Conservation (phyloP, 2,797 vertebrate species). For the Chaenodraco wilsoni region DNA sequence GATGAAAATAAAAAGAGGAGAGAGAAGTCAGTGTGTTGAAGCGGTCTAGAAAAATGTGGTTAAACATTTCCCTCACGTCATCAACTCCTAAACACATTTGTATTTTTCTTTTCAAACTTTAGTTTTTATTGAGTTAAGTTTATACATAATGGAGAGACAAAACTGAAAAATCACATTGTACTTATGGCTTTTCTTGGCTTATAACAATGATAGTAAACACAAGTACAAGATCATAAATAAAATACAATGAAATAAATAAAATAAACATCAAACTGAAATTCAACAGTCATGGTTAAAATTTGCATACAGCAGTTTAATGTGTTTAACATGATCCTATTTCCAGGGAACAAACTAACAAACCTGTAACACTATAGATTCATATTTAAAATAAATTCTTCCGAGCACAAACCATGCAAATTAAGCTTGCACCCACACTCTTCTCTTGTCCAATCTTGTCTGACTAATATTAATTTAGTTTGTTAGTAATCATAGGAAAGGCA, state of each 20-base stretch:
- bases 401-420: neutral
- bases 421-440: neutral
- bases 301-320: neutral
- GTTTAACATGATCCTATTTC: no score
- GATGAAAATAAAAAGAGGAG: no score
- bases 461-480: conserved; percentile 8
- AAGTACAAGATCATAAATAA: no score
- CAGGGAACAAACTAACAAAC: neutral
- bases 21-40: neutral
- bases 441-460: conserved; percentile 1
- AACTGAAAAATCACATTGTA: no score
- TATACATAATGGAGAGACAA: no score
- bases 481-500: conserved; percentile 15
- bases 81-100: neutral
- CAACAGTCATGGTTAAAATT: no score
- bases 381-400: neutral
- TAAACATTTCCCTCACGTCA: neutral
- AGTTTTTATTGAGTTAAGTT: no score
- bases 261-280: no score
- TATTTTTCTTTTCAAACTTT: neutral
- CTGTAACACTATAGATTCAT: neutral
- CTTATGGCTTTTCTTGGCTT: no score
- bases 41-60: neutral
- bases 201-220: no score
- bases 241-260: no score